Evolutionary conservation across 2,113 vertebrate species (phyloP).

Genomic region (Phoenicopterus ruber): DNA sequence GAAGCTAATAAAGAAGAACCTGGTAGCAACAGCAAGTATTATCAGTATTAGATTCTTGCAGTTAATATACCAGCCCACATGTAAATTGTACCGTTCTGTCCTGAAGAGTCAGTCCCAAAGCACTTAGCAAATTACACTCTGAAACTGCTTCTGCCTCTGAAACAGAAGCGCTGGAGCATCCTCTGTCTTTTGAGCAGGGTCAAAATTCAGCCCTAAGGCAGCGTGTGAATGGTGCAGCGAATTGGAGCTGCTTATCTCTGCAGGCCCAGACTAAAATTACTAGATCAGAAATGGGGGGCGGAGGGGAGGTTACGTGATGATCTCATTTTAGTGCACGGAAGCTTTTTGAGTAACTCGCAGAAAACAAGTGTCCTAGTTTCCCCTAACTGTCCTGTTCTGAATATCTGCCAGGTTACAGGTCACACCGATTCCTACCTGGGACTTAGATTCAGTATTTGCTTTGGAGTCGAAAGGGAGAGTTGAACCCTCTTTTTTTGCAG

Average conservation of each 20-base stretch:
- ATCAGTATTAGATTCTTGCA: conserved; percentile 20
- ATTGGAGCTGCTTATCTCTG: conserved; percentile 36
- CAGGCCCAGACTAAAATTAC: conserved; percentile 40
- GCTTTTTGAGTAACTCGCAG: not conserved
- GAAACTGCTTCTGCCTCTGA: conserved; percentile 46
- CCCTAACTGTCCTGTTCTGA: not conserved
- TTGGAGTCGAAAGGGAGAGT: not conserved
- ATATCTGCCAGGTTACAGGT: not conserved
- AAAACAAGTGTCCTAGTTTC: conserved; percentile 41
- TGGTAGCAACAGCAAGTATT: conserved; percentile 1
- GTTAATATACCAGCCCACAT: conserved; percentile 40
- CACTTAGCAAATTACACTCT: conserved; percentile 63
- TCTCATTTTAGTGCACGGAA: conserved; percentile 13
- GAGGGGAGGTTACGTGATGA: not conserved
- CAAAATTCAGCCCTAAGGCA: conserved; percentile 54
- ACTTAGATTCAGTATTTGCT: not conserved
- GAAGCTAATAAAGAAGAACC: conserved; percentile 35
- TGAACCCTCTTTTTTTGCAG: not conserved
- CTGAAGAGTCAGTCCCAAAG: conserved; percentile 58
- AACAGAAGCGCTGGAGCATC: conserved; percentile 32
- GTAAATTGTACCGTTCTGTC: conserved; percentile 8
- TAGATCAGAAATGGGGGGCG: conserved; percentile 10
- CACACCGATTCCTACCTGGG: not conserved
- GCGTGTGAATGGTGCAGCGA: conserved; percentile 2
- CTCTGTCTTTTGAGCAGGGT: conserved; percentile 39